Conservation (phyloP, 2,797 vertebrate species). For the Acipenser ruthenus region DNA sequence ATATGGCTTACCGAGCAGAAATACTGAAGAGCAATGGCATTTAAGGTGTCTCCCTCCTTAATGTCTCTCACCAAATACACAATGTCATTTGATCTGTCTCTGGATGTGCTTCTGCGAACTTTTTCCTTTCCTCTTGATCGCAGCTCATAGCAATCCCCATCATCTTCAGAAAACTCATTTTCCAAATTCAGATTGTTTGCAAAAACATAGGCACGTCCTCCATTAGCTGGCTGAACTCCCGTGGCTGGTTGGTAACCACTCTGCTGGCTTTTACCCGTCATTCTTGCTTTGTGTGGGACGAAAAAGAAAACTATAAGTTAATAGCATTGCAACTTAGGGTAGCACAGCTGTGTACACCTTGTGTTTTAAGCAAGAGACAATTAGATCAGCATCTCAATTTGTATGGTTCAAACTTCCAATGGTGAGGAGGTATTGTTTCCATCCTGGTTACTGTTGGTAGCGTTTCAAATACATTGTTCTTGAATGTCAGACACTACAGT, state of each 20-base stretch:
- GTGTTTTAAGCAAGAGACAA: too few relatives aligned
- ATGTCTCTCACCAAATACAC: slow-evolving; percentile 79
- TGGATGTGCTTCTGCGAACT: slow-evolving; percentile 70
- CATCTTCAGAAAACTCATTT: slow-evolving; percentile 79
- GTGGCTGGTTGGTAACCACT: slow-evolving; percentile 64
- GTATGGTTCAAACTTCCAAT: too few relatives aligned
- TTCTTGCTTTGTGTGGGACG: slow-evolving; percentile 41
- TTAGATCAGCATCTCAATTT: too few relatives aligned
- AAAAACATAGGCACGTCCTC: slow-evolving; percentile 64
- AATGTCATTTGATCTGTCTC: slow-evolving; percentile 78
- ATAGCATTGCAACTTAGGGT: too few relatives aligned
- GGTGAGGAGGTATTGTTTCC: too few relatives aligned
- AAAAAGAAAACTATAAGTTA: slow-evolving; percentile 1
- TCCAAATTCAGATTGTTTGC: slow-evolving; percentile 60
- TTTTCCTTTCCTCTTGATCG: slow-evolving; percentile 81
- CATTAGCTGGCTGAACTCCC: slow-evolving; percentile 49
- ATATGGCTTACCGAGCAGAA: slow-evolving; percentile 80
- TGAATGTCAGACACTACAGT: too few relatives aligned
- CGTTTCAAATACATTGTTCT: too few relatives aligned
- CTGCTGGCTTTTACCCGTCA: slow-evolving; percentile 73
- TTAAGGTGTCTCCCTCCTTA: slow-evolving; percentile 87
- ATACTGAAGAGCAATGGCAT: slow-evolving; percentile 86
- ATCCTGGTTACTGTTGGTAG: too few relatives aligned
- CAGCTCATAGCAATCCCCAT: slow-evolving; percentile 75
- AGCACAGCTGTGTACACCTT: too few relatives aligned